Evolutionary conservation across 2,797 vertebrate genomes (phyloP).

Genomic region (Heteromormyrus szaboi): DNA sequence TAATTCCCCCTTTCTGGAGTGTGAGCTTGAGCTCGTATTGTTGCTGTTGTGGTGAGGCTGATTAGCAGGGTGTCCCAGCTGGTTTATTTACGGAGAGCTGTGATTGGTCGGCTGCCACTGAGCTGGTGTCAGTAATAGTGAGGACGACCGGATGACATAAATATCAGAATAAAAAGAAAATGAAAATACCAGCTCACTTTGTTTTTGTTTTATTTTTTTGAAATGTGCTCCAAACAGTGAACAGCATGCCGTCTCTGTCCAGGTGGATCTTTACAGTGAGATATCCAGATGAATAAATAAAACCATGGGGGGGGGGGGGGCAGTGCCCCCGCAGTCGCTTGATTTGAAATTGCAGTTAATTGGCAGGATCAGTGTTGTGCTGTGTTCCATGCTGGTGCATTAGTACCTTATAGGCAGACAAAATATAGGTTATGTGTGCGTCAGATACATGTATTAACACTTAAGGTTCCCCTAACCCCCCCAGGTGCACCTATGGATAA

Average conservation of each 20-base stretch:
- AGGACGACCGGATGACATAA: neutral
- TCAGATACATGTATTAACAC: neutral
- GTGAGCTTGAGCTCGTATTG: neutral
- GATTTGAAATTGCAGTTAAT: neutral
- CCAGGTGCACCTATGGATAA: neutral
- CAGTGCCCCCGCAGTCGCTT: neutral
- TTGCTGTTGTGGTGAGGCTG: neutral
- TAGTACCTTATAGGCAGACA: neutral
- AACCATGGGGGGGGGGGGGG: neutral
- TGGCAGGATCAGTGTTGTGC: neutral
- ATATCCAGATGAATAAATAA: neutral
- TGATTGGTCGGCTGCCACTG: neutral
- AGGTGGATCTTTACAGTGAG: neutral
- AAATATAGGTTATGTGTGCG: neutral
- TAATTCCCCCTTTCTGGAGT: neutral
- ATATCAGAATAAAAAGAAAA: neutral
- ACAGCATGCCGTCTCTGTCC: neutral
- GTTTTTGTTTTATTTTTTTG: neutral
- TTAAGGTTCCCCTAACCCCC: neutral
- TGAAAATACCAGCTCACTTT: neutral
- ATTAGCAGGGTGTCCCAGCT: neutral
- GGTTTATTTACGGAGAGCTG: neutral
- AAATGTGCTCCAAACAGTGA: neutral
- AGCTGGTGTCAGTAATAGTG: neutral
- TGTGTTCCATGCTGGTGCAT: neutral